These are phyloP conservation scores for Cataglyphis livida DNA, from an alignment of 2,888 invertebrate genomes.

Conservation along the genomic window DNA sequence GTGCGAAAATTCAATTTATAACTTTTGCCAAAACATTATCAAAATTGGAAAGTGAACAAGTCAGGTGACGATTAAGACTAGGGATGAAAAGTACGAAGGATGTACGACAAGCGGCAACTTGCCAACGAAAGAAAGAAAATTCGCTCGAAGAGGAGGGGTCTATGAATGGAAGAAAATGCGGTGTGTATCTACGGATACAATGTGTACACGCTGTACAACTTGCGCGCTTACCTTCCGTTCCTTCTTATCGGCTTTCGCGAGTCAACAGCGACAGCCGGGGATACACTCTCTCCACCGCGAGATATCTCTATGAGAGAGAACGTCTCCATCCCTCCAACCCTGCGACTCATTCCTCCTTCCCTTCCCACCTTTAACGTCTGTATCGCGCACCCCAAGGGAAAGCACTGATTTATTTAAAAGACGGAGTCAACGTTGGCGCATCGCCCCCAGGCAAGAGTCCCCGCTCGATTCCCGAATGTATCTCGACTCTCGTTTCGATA, in stretches of 20 bases:
- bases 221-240: conserved; percentile 46
- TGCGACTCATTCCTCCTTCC: conserved; percentile 25
- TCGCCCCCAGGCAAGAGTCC: conserved; percentile 20
- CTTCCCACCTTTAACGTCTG: conserved; percentile 35
- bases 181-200: conserved; percentile 28
- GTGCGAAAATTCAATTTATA: conserved; percentile 8
- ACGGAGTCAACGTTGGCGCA: conserved; percentile 49
- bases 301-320: conserved; percentile 61
- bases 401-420: conserved; percentile 75
- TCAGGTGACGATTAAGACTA: background rate
- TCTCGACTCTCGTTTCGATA: background rate
- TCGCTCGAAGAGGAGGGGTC: background rate
- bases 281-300: conserved; percentile 47
- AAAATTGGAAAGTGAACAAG: background rate
- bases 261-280: conserved; percentile 41
- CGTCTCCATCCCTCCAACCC: conserved; percentile 50
- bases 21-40: conserved; percentile 7
- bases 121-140: conserved; percentile 19
- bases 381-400: conserved; percentile 69
- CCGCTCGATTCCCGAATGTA: conserved; percentile 15
- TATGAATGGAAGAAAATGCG: conserved; percentile 34
- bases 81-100: conserved; percentile 21
- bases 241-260: conserved; percentile 63
- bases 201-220: conserved; percentile 42
- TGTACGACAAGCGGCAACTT: background rate